Conservation (phyloP, 2,797 vertebrate species). For the Babyrousa celebensis region DNA sequence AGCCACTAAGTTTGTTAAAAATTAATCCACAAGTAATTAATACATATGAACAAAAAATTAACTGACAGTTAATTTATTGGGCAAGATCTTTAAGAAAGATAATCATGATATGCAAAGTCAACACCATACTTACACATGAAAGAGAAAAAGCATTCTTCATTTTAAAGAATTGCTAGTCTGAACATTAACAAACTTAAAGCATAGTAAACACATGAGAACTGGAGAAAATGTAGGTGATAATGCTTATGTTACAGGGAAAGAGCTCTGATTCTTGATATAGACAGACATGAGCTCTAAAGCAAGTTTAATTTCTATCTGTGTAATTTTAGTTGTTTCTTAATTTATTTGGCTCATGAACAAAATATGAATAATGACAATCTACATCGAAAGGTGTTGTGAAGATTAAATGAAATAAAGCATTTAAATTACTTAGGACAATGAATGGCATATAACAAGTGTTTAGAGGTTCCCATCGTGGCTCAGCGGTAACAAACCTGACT, state of each 20-base stretch:
- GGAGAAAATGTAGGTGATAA: too few species aligned
- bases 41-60: not conserved
- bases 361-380: not conserved
- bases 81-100: not conserved
- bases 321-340: not conserved
- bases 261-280: not conserved
- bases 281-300: not conserved
- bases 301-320: not conserved
- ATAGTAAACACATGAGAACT: too few species aligned
- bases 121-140: not conserved
- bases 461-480: not conserved
- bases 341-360: not conserved
- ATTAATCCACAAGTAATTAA: not conserved
- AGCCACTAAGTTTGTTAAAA: not conserved
- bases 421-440: not conserved
- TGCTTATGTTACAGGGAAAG: not conserved
- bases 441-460: not conserved
- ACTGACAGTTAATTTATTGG: not conserved
- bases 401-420: not conserved
- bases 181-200: too few species aligned
- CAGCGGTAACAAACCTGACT: not conserved
- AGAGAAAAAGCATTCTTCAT: not conserved
- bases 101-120: not conserved
- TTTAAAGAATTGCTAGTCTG: too few species aligned
- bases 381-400: too few species aligned